Conservation (phyloP, 2,113 vertebrate species). For the Scalopus aquaticus region DNA sequence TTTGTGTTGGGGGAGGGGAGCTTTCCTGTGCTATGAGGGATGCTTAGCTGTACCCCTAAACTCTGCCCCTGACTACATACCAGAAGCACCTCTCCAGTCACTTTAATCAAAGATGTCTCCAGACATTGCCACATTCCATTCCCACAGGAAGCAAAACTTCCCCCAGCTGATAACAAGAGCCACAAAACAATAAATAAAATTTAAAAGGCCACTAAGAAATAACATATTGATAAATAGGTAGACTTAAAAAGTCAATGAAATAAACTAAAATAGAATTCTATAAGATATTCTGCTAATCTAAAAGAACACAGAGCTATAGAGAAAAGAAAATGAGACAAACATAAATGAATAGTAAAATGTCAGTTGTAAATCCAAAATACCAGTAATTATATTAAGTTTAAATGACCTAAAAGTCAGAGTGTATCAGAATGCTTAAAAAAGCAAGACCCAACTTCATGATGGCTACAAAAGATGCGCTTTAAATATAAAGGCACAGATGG, state of each 20-base stretch:
- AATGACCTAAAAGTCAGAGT: neutral
- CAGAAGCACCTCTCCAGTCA: neutral
- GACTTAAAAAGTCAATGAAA: neutral
- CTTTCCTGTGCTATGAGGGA: neutral
- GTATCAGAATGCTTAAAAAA: neutral
- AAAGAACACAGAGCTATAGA: neutral
- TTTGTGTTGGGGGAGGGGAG: neutral
- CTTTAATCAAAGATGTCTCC: neutral
- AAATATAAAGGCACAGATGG: neutral
- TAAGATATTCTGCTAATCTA: neutral
- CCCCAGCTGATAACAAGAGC: neutral
- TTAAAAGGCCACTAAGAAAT: neutral
- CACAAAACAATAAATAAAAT: neutral
- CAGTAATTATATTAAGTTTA: neutral
- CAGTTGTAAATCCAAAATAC: neutral
- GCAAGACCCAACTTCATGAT: neutral
- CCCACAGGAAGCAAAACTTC: neutral
- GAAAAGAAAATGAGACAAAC: neutral
- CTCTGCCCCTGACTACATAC: neutral
- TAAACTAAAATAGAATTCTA: neutral
- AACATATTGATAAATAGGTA: neutral
- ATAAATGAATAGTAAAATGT: neutral
- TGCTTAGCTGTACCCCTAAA: neutral
- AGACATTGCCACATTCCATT: neutral
- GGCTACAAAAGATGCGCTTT: neutral